Evolutionary conservation across 2,888 invertebrate genomes (phyloP).

Genomic region (Anthoptus insignis): DNA sequence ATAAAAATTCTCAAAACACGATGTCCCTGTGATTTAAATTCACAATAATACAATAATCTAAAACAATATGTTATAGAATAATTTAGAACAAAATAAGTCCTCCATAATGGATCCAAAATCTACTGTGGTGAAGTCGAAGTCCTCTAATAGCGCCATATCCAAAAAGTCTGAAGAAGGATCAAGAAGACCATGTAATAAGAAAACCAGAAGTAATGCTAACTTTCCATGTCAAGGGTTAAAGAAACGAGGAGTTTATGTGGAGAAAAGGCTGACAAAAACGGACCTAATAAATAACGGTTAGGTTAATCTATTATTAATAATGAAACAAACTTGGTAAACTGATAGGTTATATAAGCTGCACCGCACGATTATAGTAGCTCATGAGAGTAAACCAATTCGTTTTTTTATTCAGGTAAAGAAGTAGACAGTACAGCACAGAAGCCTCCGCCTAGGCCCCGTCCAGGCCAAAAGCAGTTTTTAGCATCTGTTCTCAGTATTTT

Average conservation of each 20-base stretch:
- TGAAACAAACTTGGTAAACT: too few species aligned
- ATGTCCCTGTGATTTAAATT: not conserved
- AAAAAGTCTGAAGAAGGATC: constrained; percentile 40
- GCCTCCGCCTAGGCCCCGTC: constrained; percentile 54
- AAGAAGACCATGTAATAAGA: constrained; percentile 51
- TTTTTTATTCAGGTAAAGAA: constrained; percentile 45
- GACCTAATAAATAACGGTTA: constrained; percentile 17
- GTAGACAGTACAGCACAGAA: constrained; percentile 42
- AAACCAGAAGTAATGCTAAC: constrained; percentile 57
- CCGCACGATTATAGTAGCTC: too few species aligned
- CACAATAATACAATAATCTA: constrained; percentile 3
- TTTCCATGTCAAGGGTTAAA: constrained; percentile 56
- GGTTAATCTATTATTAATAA: too few species aligned
- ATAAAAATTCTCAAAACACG: not conserved
- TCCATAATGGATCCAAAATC: constrained; percentile 54
- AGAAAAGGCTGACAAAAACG: constrained; percentile 51
- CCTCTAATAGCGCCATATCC: constrained; percentile 58
- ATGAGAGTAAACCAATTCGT: not conserved
- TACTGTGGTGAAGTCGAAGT: constrained; percentile 61
- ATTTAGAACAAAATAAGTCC: constrained; percentile 20
- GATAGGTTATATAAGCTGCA: too few species aligned
- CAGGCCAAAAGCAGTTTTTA: constrained; percentile 60
- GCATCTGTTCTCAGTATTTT: constrained; percentile 62
- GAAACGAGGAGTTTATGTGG: constrained; percentile 70
- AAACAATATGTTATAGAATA: constrained; percentile 31